Base-by-base conservation (phyloP, 1,140 invertebrate species). In the Tribolium madens region DNA sequence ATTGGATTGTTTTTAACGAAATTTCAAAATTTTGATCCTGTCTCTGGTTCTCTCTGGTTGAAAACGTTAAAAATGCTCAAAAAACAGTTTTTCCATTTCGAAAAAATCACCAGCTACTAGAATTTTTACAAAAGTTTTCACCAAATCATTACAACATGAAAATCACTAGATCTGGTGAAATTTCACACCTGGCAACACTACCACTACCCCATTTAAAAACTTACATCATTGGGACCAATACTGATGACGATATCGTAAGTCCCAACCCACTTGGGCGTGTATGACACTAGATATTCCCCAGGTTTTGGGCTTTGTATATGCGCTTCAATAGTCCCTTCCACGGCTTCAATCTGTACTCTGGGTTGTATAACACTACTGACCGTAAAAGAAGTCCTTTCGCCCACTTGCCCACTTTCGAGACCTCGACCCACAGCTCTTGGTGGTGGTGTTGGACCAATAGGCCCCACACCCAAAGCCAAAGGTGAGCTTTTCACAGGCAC, bases 311-410 rank as follows among this genome's bases (percentile, higher is more conserved):
- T 81, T 57, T 86, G 84, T 13, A 86, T 83, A 18, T 85, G 84
- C 7, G 79, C 75, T 15, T 86, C 84, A n/a, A 86, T 82, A 14
- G 79, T 82, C 5, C 85, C 85, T 75, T 86, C 85, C 48, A 81
- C 81, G 17, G 84, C 84, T 75, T 86, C 85, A 13, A 86, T 81
- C 87, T 87, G 70, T 84, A 89, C 15, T 76, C 81, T 76, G 77
- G 82, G 88, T 83, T 81, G 88, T 80, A 81, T 86, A 86, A 88
- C 91, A 88, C 89, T 89, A 72, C 85, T 89, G 80, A 94, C 90
- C 14, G 91, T 92, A 79, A 94, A 94, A 48, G 89, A 91, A 18
- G 92, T 91, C 77, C 92, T 89, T 84, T 93, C 93, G 48, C 91
- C 92, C 10, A 93, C 91, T 79, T 92, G 91, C 46, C 91, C 92